A percentile compares a stretch with the other conserved stretches of the same genome.
These are phyloP conservation scores for Melanostoma mellinum DNA, from an alignment of 2,888 invertebrate genomes.

Conservation along the genomic window DNA sequence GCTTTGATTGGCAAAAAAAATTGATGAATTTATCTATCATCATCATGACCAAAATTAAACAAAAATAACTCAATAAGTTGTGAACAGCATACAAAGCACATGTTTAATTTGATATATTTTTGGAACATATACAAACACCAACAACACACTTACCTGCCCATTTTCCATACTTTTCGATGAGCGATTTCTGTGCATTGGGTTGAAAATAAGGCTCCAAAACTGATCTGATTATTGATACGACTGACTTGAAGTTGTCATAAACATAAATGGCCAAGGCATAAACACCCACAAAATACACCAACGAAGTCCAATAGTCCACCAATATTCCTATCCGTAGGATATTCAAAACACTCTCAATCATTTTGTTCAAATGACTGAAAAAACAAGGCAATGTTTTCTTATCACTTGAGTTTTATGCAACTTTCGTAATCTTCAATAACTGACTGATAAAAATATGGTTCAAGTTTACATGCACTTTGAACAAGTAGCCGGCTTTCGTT, in stretches of 20 bases:
- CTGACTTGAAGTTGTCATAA: slow-evolving; percentile 85
- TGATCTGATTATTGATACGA: slow-evolving; percentile 84
- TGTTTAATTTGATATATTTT: not conserved
- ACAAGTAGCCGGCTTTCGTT: not conserved
- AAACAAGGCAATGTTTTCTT: not conserved
- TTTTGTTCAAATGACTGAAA: not conserved
- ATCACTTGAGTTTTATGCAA: not conserved
- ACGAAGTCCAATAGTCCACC: slow-evolving; percentile 76
- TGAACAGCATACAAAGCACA: slow-evolving; percentile 12
- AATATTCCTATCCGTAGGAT: slow-evolving; percentile 77
- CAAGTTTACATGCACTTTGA: not conserved
- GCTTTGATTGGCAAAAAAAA: too few species aligned
- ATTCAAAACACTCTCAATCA: slow-evolving; percentile 31
- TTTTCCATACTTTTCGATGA: slow-evolving; percentile 88
- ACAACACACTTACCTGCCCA: slow-evolving; percentile 90
- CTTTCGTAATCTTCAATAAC: not conserved
- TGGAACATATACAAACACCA: not conserved
- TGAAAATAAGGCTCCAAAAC: slow-evolving; percentile 87
- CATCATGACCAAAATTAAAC: slow-evolving; percentile 1
- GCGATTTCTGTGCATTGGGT: slow-evolving; percentile 84
- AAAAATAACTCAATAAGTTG: not conserved
- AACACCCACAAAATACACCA: slow-evolving; percentile 77
- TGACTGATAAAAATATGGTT: not conserved
- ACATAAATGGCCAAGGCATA: slow-evolving; percentile 76
- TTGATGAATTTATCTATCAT: too few species aligned